Percentiles rank a stretch among this genome's conserved stretches.
Evolutionary conservation across 2,113 vertebrate species (phyloP).

Genomic region (Xiphophorus hellerii): DNA sequence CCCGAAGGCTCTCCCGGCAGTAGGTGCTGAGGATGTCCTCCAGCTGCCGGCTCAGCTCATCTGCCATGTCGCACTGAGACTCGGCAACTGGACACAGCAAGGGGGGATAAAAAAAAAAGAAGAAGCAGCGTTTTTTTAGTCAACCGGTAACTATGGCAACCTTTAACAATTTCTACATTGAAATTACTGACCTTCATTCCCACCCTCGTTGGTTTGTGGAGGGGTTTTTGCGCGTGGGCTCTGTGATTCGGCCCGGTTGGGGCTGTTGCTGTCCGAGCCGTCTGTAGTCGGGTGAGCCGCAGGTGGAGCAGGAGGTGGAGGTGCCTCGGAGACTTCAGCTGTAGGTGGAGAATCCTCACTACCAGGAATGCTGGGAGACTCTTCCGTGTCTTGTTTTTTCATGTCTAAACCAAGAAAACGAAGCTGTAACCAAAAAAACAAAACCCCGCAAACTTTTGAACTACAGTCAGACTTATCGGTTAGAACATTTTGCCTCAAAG

Average conservation of each 20-base stretch:
- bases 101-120: neutral
- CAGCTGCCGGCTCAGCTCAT: constrained; percentile 92
- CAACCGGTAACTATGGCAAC: no score
- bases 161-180: no score
- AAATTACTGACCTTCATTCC: constrained; percentile 50
- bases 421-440: neutral
- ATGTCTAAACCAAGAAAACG: constrained; percentile 48
- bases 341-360: constrained; percentile 44
- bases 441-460: neutral
- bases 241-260: constrained; percentile 56
- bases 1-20: constrained; percentile 83
- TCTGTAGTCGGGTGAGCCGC: constrained; percentile 26
- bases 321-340: constrained; percentile 41
- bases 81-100: constrained; percentile 43
- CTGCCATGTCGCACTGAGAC: constrained; percentile 84
- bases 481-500: neutral
- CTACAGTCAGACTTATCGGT: neutral
- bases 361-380: constrained; percentile 38
- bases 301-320: constrained; percentile 20
- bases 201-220: constrained; percentile 37
- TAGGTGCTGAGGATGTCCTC: constrained; percentile 97
- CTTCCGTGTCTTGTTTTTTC: constrained; percentile 78
- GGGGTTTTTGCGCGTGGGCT: constrained; percentile 57
- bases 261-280: constrained; percentile 51
- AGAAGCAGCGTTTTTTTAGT: no score